Conservation (phyloP, 2,888 invertebrate genomes). For the Helobdella robusta region DNA sequence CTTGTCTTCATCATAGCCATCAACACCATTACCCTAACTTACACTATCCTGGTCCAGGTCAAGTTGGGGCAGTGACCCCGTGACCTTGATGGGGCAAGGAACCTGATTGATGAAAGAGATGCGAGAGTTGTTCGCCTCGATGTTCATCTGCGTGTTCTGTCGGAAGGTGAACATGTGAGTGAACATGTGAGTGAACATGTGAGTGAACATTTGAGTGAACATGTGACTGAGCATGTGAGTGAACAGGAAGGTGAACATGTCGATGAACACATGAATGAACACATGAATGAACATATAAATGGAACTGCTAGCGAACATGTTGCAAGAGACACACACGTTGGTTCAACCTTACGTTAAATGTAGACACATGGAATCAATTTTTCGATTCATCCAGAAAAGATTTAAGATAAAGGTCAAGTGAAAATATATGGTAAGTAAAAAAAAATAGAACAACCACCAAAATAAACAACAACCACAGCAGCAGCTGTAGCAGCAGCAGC, state of each 20-base stretch:
- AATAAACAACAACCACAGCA: no score
- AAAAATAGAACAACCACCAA: no score
- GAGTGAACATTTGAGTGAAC: background rate
- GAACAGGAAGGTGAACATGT: background rate
- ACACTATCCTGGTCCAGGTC: background rate
- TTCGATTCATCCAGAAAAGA: no score
- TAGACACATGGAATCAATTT: no score
- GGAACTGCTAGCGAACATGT: background rate
- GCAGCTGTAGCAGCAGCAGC: no score
- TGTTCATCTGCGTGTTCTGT: conserved; percentile 38
- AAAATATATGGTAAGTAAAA: no score
- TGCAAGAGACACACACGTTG: no score
- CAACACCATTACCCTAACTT: background rate
- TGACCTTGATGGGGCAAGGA: conserved; percentile 53
- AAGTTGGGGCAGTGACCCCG: background rate
- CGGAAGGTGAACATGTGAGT: conserved; percentile 18
- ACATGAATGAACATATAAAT: background rate
- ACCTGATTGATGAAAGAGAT: conserved; percentile 60
- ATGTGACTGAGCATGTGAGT: background rate
- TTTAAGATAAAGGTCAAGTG: no score
- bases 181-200: background rate
- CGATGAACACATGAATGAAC: background rate
- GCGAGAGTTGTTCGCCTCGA: conserved; percentile 46
- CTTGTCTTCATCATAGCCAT: no score
- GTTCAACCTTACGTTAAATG: no score